These are phyloP conservation scores for Xiphophorus couchianus DNA, from an alignment of 2,113 vertebrate species.

Conservation along the genomic window DNA sequence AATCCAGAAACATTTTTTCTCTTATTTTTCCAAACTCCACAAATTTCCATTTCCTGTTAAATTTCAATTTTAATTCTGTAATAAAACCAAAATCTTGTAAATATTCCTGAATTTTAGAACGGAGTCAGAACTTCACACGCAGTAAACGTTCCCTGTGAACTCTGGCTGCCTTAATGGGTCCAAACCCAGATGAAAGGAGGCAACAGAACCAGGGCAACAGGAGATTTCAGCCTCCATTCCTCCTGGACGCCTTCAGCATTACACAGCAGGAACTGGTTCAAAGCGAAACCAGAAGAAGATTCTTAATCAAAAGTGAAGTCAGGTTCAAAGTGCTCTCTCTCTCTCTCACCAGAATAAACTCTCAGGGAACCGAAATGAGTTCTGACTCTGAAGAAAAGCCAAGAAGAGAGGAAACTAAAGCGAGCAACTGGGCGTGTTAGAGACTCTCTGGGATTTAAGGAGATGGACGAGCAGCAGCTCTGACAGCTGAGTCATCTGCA, in stretches of 20 bases:
- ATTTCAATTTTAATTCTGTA: no score
- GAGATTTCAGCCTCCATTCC: constrained; percentile 1
- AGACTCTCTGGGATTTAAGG: constrained; percentile 31
- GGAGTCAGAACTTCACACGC: no score
- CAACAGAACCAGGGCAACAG: background rate
- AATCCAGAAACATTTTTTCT: no score
- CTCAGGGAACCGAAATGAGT: constrained; percentile 38
- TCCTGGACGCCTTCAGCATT: background rate
- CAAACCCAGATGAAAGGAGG: background rate
- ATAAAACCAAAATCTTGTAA: no score
- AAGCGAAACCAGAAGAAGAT: constrained; percentile 48
- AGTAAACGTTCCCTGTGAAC: no score
- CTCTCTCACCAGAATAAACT: constrained; percentile 50
- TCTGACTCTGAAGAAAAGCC: constrained; percentile 67
- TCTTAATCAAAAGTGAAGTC: constrained; percentile 67
- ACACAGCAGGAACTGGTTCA: constrained; percentile 33
- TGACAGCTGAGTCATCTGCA: constrained; percentile 37
- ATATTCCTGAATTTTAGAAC: no score
- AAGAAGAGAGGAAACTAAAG: constrained; percentile 2
- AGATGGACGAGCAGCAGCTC: constrained; percentile 45
- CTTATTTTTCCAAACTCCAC: no score
- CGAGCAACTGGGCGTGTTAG: constrained; percentile 6
- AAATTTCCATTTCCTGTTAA: no score
- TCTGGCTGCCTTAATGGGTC: no score
- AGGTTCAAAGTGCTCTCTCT: constrained; percentile 35